Evolutionary conservation across 1,140 invertebrate species (phyloP), one percentile per base, ranked within the genome.

Genomic region (Belonocnema kinseyi): DNA sequence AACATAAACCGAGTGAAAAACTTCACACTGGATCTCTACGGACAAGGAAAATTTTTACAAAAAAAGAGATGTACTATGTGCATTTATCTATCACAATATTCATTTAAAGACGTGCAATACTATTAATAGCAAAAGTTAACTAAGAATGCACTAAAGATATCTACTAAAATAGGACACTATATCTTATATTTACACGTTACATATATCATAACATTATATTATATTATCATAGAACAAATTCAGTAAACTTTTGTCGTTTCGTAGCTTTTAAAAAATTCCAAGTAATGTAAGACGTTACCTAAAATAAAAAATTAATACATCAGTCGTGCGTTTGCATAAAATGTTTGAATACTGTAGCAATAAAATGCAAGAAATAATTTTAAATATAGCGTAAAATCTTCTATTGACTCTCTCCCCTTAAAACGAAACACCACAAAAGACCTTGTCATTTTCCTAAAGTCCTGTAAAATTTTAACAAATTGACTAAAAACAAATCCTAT

Each of bases 241-340:
- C 33, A 40, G 1, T 19, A 21, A 13, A 46, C 40, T 10, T 33
- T 46, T 11, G 40, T 46, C 40, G 40, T 7, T 46, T 46, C 40
- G 40, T 33, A 66, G 26, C 26, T 66, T 40, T 46, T 10, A 46
- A 66, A 26, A 66, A 8, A 66, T 66, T 66, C 61, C 14, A 66
- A 66, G 33, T 40, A 58, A 75, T 75, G 58, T 33, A 75, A 58
- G 14, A 46, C 11, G 40, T 11, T 33, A 75, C 26, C 40, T 58
- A 58, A 58, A 58, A 75, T 58, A 50, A 11, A 13, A 17, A 40
- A 70, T 51, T 50, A 14, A 70, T 76, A 54, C 46, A 52, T 78
- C 73, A 78, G 73, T 78, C 77, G 73, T 78, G 73, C 71, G 50
- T 78, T 58, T 75, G 73, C 74, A n/a, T 51, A 50, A 73, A 77